A percentile compares a stretch with the other conserved stretches of the same genome.
Evolutionary conservation across 2,888 invertebrate species (phyloP).

Genomic region (Aleiodes testaceus): DNA sequence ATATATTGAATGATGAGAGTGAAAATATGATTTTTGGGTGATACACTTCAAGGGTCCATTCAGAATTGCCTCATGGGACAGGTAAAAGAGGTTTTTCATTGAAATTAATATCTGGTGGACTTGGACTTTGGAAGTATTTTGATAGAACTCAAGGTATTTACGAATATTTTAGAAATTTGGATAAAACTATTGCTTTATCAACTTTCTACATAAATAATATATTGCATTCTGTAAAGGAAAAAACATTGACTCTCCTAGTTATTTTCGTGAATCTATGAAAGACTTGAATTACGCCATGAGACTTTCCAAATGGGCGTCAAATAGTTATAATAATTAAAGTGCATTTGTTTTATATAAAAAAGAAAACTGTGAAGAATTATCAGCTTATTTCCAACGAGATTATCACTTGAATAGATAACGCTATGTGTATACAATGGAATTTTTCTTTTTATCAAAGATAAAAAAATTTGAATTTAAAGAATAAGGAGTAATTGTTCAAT

Average conservation of each 20-base stretch:
- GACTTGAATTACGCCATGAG: slow-evolving; percentile 15
- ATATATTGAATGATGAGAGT: not conserved
- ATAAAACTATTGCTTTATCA: too few relatives aligned
- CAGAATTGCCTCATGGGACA: not conserved
- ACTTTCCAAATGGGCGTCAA: slow-evolving; percentile 32
- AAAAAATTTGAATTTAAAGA: too few relatives aligned
- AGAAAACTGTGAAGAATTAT: too few relatives aligned
- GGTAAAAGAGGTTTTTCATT: not conserved
- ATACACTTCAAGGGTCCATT: too few relatives aligned
- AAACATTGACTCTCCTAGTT: not conserved
- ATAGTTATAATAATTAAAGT: slow-evolving; percentile 7
- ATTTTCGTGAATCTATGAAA: not conserved
- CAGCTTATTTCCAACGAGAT: not conserved
- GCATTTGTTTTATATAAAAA: not conserved
- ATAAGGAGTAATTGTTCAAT: slow-evolving; percentile 6
- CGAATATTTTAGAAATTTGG: too few relatives aligned
- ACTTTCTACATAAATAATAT: too few relatives aligned
- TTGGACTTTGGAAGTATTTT: not conserved
- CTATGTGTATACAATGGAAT: not conserved
- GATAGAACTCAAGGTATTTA: slow-evolving; percentile 3
- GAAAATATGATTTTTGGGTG: not conserved
- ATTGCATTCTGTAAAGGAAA: not conserved
- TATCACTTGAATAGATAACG: slow-evolving; percentile 11
- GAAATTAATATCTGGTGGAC: not conserved
- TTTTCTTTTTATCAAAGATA: too few relatives aligned